These are phyloP conservation scores for Benthosema pterotum DNA, from an alignment of 2,797 vertebrate genomes.

Conservation along the genomic window DNA sequence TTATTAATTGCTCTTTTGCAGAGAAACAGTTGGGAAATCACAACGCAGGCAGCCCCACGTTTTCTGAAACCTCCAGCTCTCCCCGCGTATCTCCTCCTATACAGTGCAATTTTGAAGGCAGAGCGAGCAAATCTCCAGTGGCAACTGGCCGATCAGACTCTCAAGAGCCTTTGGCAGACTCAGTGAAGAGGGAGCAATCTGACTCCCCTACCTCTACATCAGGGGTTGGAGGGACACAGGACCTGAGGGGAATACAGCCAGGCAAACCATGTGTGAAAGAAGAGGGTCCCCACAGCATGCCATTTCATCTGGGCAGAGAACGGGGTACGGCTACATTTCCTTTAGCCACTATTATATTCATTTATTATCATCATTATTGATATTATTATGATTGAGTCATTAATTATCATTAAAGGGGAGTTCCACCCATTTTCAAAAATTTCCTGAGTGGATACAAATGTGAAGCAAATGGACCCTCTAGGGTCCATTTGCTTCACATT, in stretches of 20 bases:
- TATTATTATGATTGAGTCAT: no score
- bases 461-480: no score
- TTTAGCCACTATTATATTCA: no score
- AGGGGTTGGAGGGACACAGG: constrained; percentile 83
- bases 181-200: constrained; percentile 88
- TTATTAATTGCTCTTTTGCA: constrained; percentile 78
- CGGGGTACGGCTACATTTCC: constrained; percentile 84
- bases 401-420: no score
- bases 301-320: constrained; percentile 88
- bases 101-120: constrained; percentile 82
- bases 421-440: no score
- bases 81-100: constrained; percentile 82
- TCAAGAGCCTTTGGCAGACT: constrained; percentile 75
- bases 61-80: constrained; percentile 85
- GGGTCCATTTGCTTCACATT: no score
- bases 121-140: constrained; percentile 81
- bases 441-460: no score
- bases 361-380: no score
- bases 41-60: constrained; percentile 81
- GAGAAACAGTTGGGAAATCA: constrained; percentile 83
- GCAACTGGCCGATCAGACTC: constrained; percentile 77
- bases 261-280: constrained; percentile 86
- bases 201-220: constrained; percentile 81
- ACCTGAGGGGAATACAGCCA: constrained; percentile 82
- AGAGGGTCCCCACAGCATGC: constrained; percentile 86